Conservation (phyloP, 2,888 invertebrate genomes). For the Caenorhabditis virilis region DNA sequence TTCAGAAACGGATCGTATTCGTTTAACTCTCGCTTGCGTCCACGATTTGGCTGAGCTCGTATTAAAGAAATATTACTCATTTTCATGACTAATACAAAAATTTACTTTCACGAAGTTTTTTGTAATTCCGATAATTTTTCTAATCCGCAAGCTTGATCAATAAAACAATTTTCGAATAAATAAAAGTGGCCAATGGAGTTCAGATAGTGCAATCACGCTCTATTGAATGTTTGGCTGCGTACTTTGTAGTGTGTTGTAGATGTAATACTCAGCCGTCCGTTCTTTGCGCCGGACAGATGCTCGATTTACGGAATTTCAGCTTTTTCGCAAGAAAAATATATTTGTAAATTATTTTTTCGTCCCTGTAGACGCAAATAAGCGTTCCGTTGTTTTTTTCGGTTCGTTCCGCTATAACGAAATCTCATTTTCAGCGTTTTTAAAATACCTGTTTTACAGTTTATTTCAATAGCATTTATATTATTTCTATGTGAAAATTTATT, state of each 20-base stretch:
- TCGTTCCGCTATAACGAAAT: not conserved
- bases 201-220: conserved; percentile 26
- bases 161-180: not conserved
- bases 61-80: no score
- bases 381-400: not conserved
- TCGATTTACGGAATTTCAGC: conserved; percentile 8
- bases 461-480: not conserved
- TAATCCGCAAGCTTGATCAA: not conserved
- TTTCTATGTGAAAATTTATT: not conserved
- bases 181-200: no score
- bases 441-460: not conserved
- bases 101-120: not conserved
- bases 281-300: conserved; percentile 25
- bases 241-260: conserved; percentile 11
- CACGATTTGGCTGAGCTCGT: no score
- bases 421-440: not conserved
- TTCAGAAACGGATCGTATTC: conserved; percentile 4
- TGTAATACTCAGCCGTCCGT: conserved; percentile 22
- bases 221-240: conserved; percentile 24
- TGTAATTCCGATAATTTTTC: not conserved
- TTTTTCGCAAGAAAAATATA: conserved; percentile 5
- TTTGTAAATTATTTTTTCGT: conserved; percentile 16
- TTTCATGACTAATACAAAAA: no score
- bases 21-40: conserved; percentile 8
- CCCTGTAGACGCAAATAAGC: no score